Conservation (phyloP, 2,888 invertebrate genomes). For the Eupsilia transversa region DNA sequence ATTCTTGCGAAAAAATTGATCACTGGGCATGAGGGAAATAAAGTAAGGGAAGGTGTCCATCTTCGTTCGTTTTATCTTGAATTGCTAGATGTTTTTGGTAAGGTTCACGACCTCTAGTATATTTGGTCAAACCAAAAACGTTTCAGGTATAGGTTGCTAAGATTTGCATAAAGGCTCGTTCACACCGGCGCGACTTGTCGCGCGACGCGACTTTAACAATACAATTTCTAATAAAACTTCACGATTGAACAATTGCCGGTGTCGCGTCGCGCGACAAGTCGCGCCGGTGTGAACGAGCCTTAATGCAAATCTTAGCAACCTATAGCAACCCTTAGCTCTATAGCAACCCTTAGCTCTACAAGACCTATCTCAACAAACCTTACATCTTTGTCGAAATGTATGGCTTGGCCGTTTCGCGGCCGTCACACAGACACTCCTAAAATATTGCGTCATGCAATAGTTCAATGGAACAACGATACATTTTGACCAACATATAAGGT, state of each 20-base stretch:
- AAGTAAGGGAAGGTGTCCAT: conserved; percentile 48
- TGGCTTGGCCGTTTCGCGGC: neutral
- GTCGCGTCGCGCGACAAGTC: no score
- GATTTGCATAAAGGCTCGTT: no score
- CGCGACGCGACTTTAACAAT: no score
- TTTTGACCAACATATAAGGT: neutral
- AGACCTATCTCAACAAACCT: neutral
- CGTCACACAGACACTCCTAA: neutral
- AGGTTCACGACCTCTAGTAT: neutral
- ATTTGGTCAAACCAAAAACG: neutral
- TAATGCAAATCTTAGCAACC: no score
- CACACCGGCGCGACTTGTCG: no score
- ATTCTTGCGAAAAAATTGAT: conserved; percentile 60
- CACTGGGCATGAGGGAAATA: conserved; percentile 60
- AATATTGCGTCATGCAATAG: neutral
- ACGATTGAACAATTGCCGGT: no score
- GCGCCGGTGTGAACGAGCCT: no score
- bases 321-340: no score
- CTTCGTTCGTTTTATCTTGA: conserved; percentile 54
- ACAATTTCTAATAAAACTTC: no score
- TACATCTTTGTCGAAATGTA: neutral
- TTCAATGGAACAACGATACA: neutral
- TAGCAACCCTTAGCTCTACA: no score
- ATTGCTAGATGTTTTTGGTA: conserved; percentile 37
- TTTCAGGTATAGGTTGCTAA: no score